Evolutionary conservation across 2,113 vertebrate genomes (phyloP), one percentile per base, ranked within the genome.

Genomic region (Galbula dea): DNA sequence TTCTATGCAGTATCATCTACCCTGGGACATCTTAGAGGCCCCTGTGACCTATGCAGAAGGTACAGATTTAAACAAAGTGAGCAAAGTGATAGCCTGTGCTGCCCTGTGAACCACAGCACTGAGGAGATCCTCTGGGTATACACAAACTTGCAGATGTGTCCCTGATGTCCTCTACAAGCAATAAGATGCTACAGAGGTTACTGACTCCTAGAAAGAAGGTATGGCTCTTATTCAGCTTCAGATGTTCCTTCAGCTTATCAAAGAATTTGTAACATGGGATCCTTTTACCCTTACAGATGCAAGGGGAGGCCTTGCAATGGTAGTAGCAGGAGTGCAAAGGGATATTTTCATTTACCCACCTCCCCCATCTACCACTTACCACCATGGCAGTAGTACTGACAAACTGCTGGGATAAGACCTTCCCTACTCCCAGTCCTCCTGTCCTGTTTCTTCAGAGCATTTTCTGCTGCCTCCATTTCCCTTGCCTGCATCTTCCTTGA

Each of bases 371-470:
- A 32, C 27, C 48, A 45, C 3, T 55, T 58, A 75, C 9, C 59
- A 32, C 13, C 41, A 36, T 0, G 0, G 18, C n/a, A n/a, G n/a
- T n/a, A 49, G 27, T 27, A 45, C 39, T 52, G 13, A 76, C 6
- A 39, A 72, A 6, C 21, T 36, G 9, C 57, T 61, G 36, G 30
- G 37, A 10, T 29, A 61, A 86, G 15, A 82, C 4, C 8, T 57
- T 74, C 45, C 43, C 39, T 67, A 15, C 22, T 37, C 41, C 52
- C 62, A 74, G 17, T 41, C 30, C 15, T 69, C 51, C 45, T 48
- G 20, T 43, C 22, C 62, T 32, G 6, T 19, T 66, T 74, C 23
- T 86, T 34, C 49, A 46, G 26, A 69, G 37, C 9, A 17, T 41
- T 62, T 81, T 65, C 39, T 79, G 32, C 22, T 81, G 81, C 80